Evolutionary conservation across 2,797 vertebrate genomes (phyloP).

Genomic region (Tinamus major): DNA sequence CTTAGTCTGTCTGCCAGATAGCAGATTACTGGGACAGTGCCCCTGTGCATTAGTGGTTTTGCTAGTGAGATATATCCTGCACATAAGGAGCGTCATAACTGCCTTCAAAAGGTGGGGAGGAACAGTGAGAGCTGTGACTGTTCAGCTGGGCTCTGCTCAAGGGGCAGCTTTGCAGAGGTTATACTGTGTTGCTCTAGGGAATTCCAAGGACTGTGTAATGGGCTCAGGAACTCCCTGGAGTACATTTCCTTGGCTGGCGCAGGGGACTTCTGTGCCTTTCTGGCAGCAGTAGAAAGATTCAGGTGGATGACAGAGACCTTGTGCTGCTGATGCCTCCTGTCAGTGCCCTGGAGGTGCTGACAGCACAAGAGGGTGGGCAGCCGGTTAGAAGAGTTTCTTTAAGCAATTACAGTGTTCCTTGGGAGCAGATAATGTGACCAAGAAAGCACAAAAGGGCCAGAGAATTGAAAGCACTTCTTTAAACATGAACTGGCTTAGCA

Average conservation of each 20-base stretch:
- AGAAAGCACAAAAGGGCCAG: not conserved
- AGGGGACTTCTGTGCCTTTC: not conserved
- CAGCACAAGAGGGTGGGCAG: not conserved
- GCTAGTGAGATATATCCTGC: not conserved
- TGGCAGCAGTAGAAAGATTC: not conserved
- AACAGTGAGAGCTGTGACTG: not conserved
- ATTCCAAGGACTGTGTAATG: accelerated
- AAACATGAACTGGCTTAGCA: not conserved
- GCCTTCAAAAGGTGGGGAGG: not conserved
- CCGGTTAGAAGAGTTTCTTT: not conserved
- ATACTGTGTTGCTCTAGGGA: not conserved
- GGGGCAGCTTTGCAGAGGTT: not conserved
- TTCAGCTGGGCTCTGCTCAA: accelerated
- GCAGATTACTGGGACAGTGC: not conserved
- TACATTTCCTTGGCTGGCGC: not conserved
- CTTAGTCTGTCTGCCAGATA: not conserved
- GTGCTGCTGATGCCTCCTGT: not conserved
- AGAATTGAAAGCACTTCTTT: not conserved
- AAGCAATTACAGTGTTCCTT: not conserved
- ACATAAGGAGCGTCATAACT: accelerated
- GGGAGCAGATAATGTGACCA: not conserved
- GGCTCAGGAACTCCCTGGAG: not conserved
- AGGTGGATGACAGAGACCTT: not conserved
- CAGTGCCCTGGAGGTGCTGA: not conserved
- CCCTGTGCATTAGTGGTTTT: not conserved